Evolutionary conservation across 2,888 invertebrate species (phyloP).

Genomic region (Portevinia maculata): DNA sequence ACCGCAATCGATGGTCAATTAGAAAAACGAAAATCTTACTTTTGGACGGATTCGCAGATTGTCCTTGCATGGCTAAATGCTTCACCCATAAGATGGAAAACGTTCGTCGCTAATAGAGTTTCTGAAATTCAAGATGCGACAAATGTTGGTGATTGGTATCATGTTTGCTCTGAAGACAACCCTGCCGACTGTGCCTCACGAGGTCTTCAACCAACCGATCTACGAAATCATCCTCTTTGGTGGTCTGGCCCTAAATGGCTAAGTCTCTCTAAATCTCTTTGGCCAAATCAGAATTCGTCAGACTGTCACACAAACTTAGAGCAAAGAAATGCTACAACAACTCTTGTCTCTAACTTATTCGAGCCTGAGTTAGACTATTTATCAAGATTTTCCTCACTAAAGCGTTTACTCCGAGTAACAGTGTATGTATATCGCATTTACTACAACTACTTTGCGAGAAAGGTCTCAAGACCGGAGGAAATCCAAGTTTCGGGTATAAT

Average conservation of each 20-base stretch:
- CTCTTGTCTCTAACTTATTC: background rate
- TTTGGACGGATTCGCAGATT: no score
- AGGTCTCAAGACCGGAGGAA: background rate
- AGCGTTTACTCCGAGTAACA: no score
- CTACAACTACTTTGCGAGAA: background rate
- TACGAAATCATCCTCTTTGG: slow-evolving; percentile 65
- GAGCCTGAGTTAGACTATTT: background rate
- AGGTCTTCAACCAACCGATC: slow-evolving; percentile 55
- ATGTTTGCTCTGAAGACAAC: slow-evolving; percentile 66
- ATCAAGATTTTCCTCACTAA: background rate
- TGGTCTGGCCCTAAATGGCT: slow-evolving; percentile 71
- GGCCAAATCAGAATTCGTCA: background rate
- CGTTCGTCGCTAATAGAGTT: slow-evolving; percentile 75
- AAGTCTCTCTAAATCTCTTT: background rate
- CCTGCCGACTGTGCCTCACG: slow-evolving; percentile 74
- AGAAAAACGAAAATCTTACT: background rate
- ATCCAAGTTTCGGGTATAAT: background rate
- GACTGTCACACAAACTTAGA: slow-evolving; percentile 2
- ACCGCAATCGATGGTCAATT: slow-evolving; percentile 3
- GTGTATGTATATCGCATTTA: no score
- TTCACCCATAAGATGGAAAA: slow-evolving; percentile 33
- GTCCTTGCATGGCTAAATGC: slow-evolving; percentile 56
- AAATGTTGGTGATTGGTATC: slow-evolving; percentile 58
- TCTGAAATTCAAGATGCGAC: slow-evolving; percentile 59
- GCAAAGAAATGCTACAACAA: background rate